Evolutionary conservation across 2,797 vertebrate genomes (phyloP).

Genomic region (Crocodylus rhombifer): DNA sequence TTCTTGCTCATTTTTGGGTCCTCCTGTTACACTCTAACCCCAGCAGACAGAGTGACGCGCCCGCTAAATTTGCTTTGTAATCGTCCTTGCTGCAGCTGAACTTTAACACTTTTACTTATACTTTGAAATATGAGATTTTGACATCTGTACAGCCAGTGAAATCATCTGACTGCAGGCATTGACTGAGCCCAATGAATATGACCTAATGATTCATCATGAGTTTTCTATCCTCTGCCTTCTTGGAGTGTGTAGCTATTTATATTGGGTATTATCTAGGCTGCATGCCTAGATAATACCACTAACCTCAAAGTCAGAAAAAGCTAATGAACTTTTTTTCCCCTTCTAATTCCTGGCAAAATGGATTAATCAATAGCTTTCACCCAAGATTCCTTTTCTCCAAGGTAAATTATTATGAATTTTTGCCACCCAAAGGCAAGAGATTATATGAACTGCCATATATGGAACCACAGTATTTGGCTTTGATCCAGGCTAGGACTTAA

Average conservation of each 20-base stretch:
- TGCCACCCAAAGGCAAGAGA: not conserved
- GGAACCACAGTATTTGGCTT: slow-evolving; percentile 56
- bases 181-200: slow-evolving; percentile 65
- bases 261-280: not conserved
- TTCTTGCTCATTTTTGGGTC: slow-evolving; percentile 81
- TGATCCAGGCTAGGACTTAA: slow-evolving; percentile 66
- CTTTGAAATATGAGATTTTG: slow-evolving; percentile 71
- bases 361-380: slow-evolving; percentile 81
- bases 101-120: slow-evolving; percentile 75
- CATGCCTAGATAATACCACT: slow-evolving; percentile 51
- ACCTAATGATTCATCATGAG: slow-evolving; percentile 73
- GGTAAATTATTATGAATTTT: not conserved
- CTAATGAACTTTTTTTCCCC: not conserved
- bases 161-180: slow-evolving; percentile 64
- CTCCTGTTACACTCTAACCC: slow-evolving; percentile 59
- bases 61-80: slow-evolving; percentile 58
- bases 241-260: slow-evolving; percentile 57
- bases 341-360: not conserved
- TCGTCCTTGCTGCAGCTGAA: slow-evolving; percentile 65
- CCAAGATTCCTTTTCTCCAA: slow-evolving; percentile 22
- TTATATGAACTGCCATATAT: slow-evolving; percentile 36
- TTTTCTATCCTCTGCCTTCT: slow-evolving; percentile 58
- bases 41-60: slow-evolving; percentile 28
- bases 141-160: slow-evolving; percentile 61
- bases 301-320: slow-evolving; percentile 37